Conservation (phyloP, 2,888 invertebrate genomes). For the Drosophila gaucha region DNA sequence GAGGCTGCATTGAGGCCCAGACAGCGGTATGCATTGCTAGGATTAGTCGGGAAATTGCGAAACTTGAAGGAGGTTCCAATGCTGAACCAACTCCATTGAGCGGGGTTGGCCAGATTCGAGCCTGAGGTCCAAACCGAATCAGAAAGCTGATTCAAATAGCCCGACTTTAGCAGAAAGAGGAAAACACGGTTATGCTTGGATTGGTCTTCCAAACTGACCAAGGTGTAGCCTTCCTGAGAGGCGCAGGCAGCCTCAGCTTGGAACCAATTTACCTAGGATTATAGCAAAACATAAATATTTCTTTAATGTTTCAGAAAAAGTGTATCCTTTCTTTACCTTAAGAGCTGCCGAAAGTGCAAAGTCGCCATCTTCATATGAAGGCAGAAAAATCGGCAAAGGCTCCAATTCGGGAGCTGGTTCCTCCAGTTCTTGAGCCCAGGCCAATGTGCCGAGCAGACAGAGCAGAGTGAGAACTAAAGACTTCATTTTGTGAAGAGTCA, state of each 20-base stretch:
- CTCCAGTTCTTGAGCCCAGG: background rate
- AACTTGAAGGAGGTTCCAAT: background rate
- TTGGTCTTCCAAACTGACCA: conserved; percentile 16
- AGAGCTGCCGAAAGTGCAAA: background rate
- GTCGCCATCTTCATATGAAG: background rate
- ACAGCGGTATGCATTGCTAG: conserved; percentile 1
- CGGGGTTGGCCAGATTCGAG: conserved; percentile 17
- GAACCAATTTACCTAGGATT: conserved; percentile 32
- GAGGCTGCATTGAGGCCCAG: conserved; percentile 3
- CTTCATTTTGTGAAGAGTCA: conserved; percentile 29
- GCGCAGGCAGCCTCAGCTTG: conserved; percentile 28
- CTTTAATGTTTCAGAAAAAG: background rate
- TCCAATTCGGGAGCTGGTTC: background rate
- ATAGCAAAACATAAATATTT: background rate
- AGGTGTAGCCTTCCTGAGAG: background rate
- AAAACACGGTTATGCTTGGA: background rate
- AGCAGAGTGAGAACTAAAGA: conserved; percentile 20
- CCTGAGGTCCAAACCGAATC: conserved; percentile 35
- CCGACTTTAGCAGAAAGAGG: background rate
- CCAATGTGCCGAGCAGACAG: conserved; percentile 14
- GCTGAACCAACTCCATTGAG: conserved; percentile 23
- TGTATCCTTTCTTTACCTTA: background rate
- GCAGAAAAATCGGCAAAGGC: background rate
- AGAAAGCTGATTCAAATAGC: background rate
- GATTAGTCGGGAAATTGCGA: conserved; percentile 2